These are phyloP conservation scores for Microctonus aethiopoides DNA, from an alignment of 2,888 invertebrate species.

Conservation along the genomic window DNA sequence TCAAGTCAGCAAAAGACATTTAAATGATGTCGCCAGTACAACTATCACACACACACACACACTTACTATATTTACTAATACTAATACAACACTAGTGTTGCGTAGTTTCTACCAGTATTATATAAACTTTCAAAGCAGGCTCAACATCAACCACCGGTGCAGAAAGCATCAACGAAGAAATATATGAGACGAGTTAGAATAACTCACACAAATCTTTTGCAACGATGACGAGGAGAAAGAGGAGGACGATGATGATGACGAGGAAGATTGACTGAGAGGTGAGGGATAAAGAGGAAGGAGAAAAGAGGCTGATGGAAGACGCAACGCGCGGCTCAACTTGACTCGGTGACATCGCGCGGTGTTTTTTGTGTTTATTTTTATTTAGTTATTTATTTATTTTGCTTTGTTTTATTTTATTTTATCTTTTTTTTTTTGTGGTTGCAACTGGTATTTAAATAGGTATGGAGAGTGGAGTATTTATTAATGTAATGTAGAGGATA, in stretches of 20 bases:
- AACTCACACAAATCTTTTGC: conserved; percentile 51
- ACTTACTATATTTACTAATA: neutral
- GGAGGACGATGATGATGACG: conserved; percentile 11
- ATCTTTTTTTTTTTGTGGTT: conserved; percentile 27
- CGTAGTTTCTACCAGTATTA: neutral
- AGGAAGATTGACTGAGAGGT: too few species aligned
- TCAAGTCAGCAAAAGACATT: conserved; percentile 59
- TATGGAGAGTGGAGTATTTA: conserved; percentile 13
- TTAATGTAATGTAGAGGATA: too few species aligned
- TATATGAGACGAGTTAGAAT: conserved; percentile 49
- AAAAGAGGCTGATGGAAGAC: conserved; percentile 43
- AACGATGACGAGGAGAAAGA: conserved; percentile 30
- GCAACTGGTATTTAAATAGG: conserved; percentile 1
- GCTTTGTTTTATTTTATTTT: conserved; percentile 18
- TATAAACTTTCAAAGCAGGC: neutral
- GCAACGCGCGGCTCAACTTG: conserved; percentile 54
- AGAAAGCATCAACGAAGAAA: conserved; percentile 25
- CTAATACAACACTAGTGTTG: neutral
- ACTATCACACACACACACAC: conserved; percentile 43
- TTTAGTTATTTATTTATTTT: conserved; percentile 31
- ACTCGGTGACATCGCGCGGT: conserved; percentile 50
- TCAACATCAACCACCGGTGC: conserved; percentile 11
- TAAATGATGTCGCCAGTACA: conserved; percentile 62
- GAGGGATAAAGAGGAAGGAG: too few species aligned
- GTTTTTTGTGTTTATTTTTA: too few species aligned